These are phyloP conservation scores for Scolanthus callimorphus DNA, from an alignment of 92 coral and sea anemone species.

Conservation along the genomic window DNA sequence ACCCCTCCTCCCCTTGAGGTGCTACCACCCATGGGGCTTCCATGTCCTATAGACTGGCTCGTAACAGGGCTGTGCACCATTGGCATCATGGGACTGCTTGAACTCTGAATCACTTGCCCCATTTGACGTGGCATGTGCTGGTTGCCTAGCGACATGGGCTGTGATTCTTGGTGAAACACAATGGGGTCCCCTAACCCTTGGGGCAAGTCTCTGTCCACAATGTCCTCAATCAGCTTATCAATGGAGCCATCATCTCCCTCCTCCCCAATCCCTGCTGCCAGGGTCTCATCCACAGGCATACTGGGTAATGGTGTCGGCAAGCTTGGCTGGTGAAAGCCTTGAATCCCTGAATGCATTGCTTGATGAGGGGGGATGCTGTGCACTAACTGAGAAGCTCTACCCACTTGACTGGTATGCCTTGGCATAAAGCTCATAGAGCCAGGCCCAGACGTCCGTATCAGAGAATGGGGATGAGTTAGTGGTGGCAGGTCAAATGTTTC, in stretches of 20 bases:
- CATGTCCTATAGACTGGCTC: slow-evolving; percentile 13
- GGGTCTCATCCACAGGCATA: slow-evolving; percentile 47
- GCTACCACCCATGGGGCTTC: slow-evolving; percentile 27
- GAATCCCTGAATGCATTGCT: slow-evolving; percentile 38
- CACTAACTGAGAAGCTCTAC: slow-evolving; percentile 16
- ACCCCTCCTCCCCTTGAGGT: slow-evolving; percentile 3
- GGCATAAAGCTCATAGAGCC: slow-evolving; percentile 18
- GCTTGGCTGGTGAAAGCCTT: slow-evolving; percentile 48
- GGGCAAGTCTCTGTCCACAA: slow-evolving; percentile 92
- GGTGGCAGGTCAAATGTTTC: slow-evolving; percentile 93
- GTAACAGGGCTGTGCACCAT: slow-evolving; percentile 24
- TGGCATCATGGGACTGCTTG: slow-evolving; percentile 30
- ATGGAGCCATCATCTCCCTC: slow-evolving; percentile 76
- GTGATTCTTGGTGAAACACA: slow-evolving; percentile 40
- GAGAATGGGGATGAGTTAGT: slow-evolving; percentile 63
- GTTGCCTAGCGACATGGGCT: slow-evolving; percentile 5
- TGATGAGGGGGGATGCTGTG: slow-evolving; percentile 18
- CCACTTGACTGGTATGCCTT: slow-evolving; percentile 19
- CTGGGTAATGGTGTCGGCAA: slow-evolving; percentile 17
- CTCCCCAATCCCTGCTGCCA: slow-evolving; percentile 41
- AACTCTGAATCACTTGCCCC: slow-evolving; percentile 11
- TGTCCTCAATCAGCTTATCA: slow-evolving; percentile 90
- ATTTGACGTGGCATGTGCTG: neutral
- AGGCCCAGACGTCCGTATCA: neutral
- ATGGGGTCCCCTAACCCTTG: slow-evolving; percentile 84